Base-by-base conservation (phyloP, 2,797 vertebrate species). In the Danionella dracula region DNA sequence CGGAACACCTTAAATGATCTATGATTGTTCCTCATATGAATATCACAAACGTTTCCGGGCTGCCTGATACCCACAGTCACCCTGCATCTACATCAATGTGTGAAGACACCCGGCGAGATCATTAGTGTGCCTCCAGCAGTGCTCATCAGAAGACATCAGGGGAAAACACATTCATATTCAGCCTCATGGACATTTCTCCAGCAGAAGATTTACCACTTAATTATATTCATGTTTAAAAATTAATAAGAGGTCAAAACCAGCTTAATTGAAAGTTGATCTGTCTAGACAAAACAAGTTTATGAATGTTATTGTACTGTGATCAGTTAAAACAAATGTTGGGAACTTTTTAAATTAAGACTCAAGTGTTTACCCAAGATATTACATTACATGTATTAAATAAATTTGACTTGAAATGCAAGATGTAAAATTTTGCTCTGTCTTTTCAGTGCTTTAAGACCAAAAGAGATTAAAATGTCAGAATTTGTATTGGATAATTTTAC, bases 131-230 rank as follows among this genome's bases (percentile, higher is more conserved):
- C 51, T 66, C 63, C 63, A 45, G 42, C 63, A 56, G 51, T 2
- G 40, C 41, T 56, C 63, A 56, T 66, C 50, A 66, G 50, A 34
- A 27, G 32, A 32, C 44, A 55, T 56, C 41, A 45, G 41, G 53
- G 37, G 29, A 48, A 44, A 64, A 64, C 38, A 64, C 61, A 53
- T 44, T 54, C 29, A 54, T 64, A 54, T 64, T 64, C 38, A 54
- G 61, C 51, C 48, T 34, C 48, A 34, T 53, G 49, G 61, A 64
- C 61, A 42, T 32, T 57, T 13, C 54, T 41, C 21, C 21, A 23
- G 54, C 42, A 37, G 21, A 8, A 42, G 54, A 42, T 41, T 20
- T 29, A 42, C 23, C 23, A 32, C 17, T 17, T 59, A 46, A 59
- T 59, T 45, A 29, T 46, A 59, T 27, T 59, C 9, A 34, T 34